A percentile compares a stretch with the other conserved stretches of the same genome.
Evolutionary conservation across 2,113 vertebrate species (phyloP).

Genomic region (Acrocephalus kingi): DNA sequence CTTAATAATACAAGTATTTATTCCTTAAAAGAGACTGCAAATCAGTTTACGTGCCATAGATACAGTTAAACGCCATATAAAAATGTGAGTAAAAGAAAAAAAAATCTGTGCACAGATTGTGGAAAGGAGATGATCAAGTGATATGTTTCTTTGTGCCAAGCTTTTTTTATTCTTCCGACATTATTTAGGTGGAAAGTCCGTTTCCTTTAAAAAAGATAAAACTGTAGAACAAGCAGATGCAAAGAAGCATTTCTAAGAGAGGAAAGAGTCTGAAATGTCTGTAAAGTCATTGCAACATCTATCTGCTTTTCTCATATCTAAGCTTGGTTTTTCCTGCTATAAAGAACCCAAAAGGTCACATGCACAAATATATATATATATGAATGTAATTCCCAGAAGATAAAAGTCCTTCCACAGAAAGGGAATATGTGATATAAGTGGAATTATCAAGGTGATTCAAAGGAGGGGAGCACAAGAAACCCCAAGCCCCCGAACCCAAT

Average conservation of each 20-base stretch:
- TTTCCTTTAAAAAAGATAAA: neutral
- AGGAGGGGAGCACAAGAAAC: neutral
- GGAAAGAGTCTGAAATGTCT: neutral
- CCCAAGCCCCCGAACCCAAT: accelerated
- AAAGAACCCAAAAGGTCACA: neutral
- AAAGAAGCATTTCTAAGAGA: neutral
- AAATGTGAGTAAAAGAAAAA: neutral
- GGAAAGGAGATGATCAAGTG: neutral
- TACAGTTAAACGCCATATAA: neutral
- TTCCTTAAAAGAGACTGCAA: neutral
- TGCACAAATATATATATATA: neutral
- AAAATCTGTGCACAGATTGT: neutral
- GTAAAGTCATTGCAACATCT: neutral
- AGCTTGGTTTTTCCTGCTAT: neutral
- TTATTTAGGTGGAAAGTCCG: neutral
- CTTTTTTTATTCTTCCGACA: neutral
- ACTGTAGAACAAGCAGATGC: neutral
- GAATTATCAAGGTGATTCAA: neutral
- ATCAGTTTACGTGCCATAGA: neutral
- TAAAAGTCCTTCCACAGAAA: neutral
- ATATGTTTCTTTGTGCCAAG: neutral
- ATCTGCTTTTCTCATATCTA: neutral
- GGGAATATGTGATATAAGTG: neutral
- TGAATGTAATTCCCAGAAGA: neutral
- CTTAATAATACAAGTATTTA: neutral